These are phyloP conservation scores for Apamea anceps DNA, from an alignment of 2,888 invertebrate genomes.

Conservation along the genomic window DNA sequence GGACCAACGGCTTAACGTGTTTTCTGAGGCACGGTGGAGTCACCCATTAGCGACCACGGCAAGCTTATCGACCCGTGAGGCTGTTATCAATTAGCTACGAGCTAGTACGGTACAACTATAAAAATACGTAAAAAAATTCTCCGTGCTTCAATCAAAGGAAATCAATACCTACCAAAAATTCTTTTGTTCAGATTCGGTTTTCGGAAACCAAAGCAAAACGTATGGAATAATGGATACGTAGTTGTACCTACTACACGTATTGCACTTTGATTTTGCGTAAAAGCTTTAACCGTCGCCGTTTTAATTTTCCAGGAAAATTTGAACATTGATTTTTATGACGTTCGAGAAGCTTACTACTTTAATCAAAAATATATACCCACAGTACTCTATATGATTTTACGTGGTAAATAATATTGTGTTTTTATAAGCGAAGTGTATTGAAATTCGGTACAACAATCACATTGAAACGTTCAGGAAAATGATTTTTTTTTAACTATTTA, in stretches of 20 bases:
- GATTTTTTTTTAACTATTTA: neutral
- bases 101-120: too few species aligned
- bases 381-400: neutral
- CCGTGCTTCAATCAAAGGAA: too few species aligned
- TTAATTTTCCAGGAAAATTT: slow-evolving; percentile 46
- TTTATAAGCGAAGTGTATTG: neutral
- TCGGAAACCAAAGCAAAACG: slow-evolving; percentile 1
- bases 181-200: slow-evolving; percentile 3
- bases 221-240: slow-evolving; percentile 23
- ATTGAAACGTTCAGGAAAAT: neutral
- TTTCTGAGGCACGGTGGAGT: too few species aligned
- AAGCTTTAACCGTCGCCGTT: slow-evolving; percentile 46
- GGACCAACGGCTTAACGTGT: too few species aligned
- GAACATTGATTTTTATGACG: slow-evolving; percentile 15
- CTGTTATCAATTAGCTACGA: too few species aligned
- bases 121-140: too few species aligned
- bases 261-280: slow-evolving; percentile 50
- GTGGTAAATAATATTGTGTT: neutral
- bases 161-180: neutral
- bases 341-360: neutral
- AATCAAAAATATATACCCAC: neutral
- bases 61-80: too few species aligned
- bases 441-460: neutral
- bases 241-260: neutral
- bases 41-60: too few species aligned